Base-by-base conservation (phyloP, 2,797 vertebrate genomes). In the Capromys pilorides region DNA sequence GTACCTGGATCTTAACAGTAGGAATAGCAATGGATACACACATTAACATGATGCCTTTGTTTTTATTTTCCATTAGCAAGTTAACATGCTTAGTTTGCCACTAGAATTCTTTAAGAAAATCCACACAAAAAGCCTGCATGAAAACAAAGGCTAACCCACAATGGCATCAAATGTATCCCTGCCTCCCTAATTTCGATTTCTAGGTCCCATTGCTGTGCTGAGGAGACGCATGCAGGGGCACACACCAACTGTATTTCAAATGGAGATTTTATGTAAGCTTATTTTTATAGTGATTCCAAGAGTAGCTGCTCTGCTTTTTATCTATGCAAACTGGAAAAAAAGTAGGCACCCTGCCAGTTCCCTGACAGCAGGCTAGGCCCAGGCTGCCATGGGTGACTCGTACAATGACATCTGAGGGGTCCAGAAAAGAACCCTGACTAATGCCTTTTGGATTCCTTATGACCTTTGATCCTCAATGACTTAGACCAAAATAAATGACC, bases 401-500 rank as follows among this genome's bases (percentile, higher is more conserved):
- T 93, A 98, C 97, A 98, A 98, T 98, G 98, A 99, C 98, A 99
- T 98, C 96, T 98, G 97, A 90, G 45, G 98, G 98, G 98, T 98
- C 97, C 94, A 97, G 98, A 98, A 99, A 99, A 99, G 99, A 98
- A 98, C 92, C 91, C 98, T 98, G 98, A 99, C 98, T 98, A 99
- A 99, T 99, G 98, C 98, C 98, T 99, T 99, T 98, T 98, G 98
- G 98, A 98, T 98, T 98, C 98, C 98, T 85, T 94, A 49, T 97
- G 98, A 99, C 98, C 99, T 98, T 98, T 99, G 98, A 99, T 98
- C 99, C 98, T 96, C 97, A 96, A 97, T 97, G 97, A 97, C 97
- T 97, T 97, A 97, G 97, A 96, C 1, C 45, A 97, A 98, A 98
- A 98, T 97, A 98, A 98, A 98, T 97, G 98, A 98, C 96, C 95